Conservation (phyloP, 2,797 vertebrate genomes). For the Peromyscus attwateri region DNA sequence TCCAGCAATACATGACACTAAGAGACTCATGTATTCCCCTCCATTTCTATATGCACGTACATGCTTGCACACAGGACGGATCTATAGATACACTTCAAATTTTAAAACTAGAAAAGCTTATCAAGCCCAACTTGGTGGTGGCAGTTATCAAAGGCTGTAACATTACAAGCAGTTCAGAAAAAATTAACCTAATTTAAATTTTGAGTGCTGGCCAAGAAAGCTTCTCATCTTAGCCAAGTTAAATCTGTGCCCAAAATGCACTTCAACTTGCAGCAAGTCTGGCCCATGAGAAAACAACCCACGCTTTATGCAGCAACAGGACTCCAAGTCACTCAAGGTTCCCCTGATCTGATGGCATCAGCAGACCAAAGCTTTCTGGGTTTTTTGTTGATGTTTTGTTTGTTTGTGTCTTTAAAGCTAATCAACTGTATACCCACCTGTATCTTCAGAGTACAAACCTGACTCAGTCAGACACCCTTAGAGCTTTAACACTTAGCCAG, state of each 20-base stretch:
- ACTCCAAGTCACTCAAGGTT: slow-evolving; percentile 10
- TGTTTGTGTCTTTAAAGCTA: neutral
- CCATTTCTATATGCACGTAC: neutral
- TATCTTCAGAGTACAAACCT: slow-evolving; percentile 54
- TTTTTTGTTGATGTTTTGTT: neutral
- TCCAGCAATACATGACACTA: neutral
- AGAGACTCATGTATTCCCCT: neutral
- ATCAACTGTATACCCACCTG: slow-evolving; percentile 38
- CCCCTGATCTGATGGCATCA: neutral
- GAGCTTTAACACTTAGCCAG: slow-evolving; percentile 38
- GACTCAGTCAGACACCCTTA: slow-evolving; percentile 51
- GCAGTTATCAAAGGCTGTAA: slow-evolving; percentile 28
- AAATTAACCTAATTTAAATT: slow-evolving; percentile 19
- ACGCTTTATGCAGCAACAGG: neutral
- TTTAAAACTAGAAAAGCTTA: slow-evolving; percentile 5
- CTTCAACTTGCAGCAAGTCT: slow-evolving; percentile 42
- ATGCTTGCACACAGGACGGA: too few species aligned
- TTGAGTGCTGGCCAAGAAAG: slow-evolving; percentile 54
- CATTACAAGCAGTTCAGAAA: slow-evolving; percentile 56
- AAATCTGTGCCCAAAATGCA: slow-evolving; percentile 66
- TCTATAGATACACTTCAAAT: neutral
- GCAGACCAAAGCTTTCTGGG: neutral
- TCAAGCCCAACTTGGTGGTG: neutral
- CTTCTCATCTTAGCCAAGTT: slow-evolving; percentile 55
- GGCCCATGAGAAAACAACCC: neutral